These are phyloP conservation scores for Luscinia megarhynchos DNA, from an alignment of 2,797 vertebrate species.

Conservation along the genomic window DNA sequence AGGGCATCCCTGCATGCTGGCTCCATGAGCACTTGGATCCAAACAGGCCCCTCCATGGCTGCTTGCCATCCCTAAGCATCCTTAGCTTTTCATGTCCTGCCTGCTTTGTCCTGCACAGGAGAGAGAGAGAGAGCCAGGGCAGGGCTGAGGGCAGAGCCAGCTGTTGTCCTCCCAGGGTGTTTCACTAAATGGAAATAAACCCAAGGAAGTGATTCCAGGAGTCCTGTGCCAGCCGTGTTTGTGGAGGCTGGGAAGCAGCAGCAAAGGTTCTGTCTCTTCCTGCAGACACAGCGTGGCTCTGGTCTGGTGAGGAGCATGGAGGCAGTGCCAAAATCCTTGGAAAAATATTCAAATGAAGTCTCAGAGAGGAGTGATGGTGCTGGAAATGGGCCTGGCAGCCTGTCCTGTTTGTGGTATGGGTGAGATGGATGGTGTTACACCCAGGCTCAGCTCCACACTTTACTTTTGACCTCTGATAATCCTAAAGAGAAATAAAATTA, in stretches of 20 bases:
- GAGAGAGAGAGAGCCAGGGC: neutral
- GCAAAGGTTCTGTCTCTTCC: neutral
- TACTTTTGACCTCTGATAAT: neutral
- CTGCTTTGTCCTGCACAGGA: neutral
- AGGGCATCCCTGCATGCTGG: neutral
- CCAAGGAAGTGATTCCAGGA: neutral
- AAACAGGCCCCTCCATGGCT: fast-evolving
- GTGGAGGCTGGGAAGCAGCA: fast-evolving
- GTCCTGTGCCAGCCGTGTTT: fast-evolving
- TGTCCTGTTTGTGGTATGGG: fast-evolving
- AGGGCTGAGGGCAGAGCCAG: neutral
- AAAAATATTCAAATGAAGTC: neutral
- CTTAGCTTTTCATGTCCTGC: neutral
- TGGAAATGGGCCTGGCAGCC: neutral
- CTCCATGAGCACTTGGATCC: neutral
- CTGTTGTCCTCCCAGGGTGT: fast-evolving
- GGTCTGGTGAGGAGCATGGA: fast-evolving
- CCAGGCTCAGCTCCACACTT: neutral
- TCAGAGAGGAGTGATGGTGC: neutral
- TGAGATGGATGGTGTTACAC: neutral
- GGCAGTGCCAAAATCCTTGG: neutral
- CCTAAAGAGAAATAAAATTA: neutral
- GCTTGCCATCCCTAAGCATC: neutral
- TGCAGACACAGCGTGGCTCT: neutral
- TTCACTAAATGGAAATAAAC: neutral